Base-by-base conservation (phyloP, 2,888 invertebrate species). In the Orgyia antiqua region DNA sequence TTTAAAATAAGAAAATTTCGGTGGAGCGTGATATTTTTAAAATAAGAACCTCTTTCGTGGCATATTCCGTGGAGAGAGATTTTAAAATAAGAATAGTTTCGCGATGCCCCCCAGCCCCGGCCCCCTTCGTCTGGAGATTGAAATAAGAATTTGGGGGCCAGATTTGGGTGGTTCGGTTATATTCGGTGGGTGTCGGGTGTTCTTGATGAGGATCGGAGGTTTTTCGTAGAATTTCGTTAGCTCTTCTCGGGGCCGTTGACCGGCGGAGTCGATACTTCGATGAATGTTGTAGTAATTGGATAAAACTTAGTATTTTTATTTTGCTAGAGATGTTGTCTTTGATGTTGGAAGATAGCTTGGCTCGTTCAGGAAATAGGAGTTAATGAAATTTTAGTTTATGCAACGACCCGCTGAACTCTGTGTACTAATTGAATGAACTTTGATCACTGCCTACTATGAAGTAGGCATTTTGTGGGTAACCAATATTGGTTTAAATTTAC, bases 81-180 rank as follows among this genome's bases (percentile, higher is more conserved):
- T 84, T 82, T 84, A 82, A 86, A 84, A 84, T 83, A 83, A 84
- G 83, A 84, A 84, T 84, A 86, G 84, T 86, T 86, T 83, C 72
- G 77, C 78, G 75, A 78, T 77, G 71, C 75, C 77, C 75, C 76
- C 64, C 54, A 36, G 45, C 28, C 40, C 61, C 56, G 61, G 59
- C 4, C 58, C 62, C 54, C 53, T 58, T 60, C 75, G 84, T 83
- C 84, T 84, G 83, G 84, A 77, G 84, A 76, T 78, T 74, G 80
- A 76, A 80, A 80, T 80, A 86, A 84, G 83, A 86, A 84, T 83
- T 86, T 61, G 83, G 83, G 82, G 78, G 77, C 68, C 64, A 73
- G 75, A 78, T 75, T 78, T 64, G 72, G 76, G 79, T 62, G 71
- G 73, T 54, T 68, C 60, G 75, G 70, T 69, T 58, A 76, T 72